Evolutionary conservation across 2,113 vertebrate species (phyloP).

Genomic region (Merops nubicus): DNA sequence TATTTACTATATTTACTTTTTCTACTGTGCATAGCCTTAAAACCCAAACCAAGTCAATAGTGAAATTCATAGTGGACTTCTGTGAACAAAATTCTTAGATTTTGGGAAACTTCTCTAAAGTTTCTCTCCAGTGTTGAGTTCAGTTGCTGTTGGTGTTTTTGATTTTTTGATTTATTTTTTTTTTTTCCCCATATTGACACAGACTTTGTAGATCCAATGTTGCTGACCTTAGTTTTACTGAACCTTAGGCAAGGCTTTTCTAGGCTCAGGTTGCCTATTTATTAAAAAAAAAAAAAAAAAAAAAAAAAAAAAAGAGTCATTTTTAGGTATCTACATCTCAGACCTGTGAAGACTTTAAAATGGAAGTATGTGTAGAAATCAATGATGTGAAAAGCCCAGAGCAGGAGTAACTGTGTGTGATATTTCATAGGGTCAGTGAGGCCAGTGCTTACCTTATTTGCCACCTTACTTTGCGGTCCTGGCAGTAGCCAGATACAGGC

Average conservation of each 20-base stretch:
- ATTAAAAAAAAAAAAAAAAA: background rate
- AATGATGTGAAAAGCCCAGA: background rate
- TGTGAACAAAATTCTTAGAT: background rate
- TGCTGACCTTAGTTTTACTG: background rate
- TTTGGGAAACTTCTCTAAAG: background rate
- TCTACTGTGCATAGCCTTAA: background rate
- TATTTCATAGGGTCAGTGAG: background rate
- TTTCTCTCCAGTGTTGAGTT: background rate
- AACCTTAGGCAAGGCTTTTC: background rate
- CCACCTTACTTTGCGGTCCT: background rate
- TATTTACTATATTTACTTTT: background rate
- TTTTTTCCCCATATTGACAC: background rate
- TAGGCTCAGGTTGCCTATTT: background rate
- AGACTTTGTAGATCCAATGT: background rate
- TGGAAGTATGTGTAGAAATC: background rate
- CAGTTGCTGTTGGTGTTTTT: accelerated
- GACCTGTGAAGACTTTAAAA: background rate
- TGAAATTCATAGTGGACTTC: background rate
- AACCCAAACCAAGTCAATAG: background rate
- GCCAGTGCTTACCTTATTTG: background rate
- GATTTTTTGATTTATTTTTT: too few species aligned
- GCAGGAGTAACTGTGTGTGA: background rate
- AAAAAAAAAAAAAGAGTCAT: accelerated
- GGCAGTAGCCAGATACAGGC: background rate
- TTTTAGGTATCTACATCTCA: background rate